These are phyloP conservation scores for Plecotus auritus DNA, from an alignment of 2,113 vertebrate species.

Conservation along the genomic window DNA sequence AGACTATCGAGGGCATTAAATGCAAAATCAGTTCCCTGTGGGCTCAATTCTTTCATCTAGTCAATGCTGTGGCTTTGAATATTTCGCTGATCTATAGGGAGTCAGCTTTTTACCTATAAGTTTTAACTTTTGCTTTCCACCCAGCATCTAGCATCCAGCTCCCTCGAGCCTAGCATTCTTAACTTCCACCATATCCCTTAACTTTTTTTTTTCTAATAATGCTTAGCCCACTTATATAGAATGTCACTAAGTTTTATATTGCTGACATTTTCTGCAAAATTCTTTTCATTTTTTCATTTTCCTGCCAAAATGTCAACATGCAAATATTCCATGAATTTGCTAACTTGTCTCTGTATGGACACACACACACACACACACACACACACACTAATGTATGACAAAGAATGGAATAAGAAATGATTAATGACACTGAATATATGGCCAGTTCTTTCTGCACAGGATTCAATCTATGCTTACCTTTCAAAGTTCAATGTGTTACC, in stretches of 20 bases:
- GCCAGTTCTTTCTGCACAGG: background rate
- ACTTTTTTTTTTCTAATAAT: conserved; percentile 1
- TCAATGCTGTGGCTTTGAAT: background rate
- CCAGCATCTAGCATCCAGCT: background rate
- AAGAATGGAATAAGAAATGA: conserved; percentile 32
- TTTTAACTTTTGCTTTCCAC: background rate
- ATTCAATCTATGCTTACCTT: conserved; percentile 3
- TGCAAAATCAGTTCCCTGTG: conserved; percentile 9
- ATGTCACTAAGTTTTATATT: conserved; percentile 48
- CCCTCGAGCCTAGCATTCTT: background rate
- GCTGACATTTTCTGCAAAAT: conserved; percentile 67
- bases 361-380: background rate
- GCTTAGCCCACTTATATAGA: conserved; percentile 34
- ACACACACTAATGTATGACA: background rate
- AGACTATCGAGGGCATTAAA: conserved; percentile 18
- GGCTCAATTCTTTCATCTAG: background rate
- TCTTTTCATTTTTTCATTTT: conserved; percentile 69
- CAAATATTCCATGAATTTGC: conserved; percentile 57
- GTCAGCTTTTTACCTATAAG: background rate
- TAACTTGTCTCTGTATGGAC: conserved; percentile 26
- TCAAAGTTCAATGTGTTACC: background rate
- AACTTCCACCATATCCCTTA: background rate
- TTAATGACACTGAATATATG: conserved; percentile 13
- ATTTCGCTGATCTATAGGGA: background rate
- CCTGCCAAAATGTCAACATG: conserved; percentile 67